phyloP scores from a whole-genome alignment of 1,140 invertebrate species.

The Ostrea edulis region DNA sequence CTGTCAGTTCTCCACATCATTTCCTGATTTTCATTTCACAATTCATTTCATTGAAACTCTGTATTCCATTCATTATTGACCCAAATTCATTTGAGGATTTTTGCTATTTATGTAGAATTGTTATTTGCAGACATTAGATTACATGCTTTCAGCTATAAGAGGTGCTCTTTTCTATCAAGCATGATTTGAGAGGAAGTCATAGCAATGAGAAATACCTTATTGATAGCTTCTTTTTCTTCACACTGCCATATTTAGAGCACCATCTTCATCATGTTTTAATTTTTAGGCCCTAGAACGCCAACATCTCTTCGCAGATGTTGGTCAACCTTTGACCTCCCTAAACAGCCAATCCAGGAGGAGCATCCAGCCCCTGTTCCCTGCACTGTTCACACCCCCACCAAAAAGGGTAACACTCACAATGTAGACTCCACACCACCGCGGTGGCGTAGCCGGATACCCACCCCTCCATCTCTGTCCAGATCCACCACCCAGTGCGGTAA shows the following conservation, averaged over 20 bases:
- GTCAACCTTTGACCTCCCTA: constrained; percentile 66
- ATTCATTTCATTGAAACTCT: neutral
- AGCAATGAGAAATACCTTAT: neutral
- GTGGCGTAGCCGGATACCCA: constrained; percentile 55
- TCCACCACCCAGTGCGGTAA: constrained; percentile 23
- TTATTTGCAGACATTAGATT: neutral
- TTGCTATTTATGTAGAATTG: neutral
- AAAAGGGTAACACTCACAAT: neutral
- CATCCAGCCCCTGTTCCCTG: constrained; percentile 27
- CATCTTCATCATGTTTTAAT: neutral
- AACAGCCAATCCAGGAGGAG: constrained; percentile 68
- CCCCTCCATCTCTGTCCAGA: constrained; percentile 26
- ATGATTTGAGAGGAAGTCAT: neutral
- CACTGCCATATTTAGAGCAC: neutral
- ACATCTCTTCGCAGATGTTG: constrained; percentile 68
- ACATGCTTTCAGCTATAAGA: neutral
- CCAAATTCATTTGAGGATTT: neutral
- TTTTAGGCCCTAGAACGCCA: constrained; percentile 55
- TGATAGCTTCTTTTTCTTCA: neutral
- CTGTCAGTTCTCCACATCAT: neutral
- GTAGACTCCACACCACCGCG: constrained; percentile 40
- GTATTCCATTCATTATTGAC: neutral
- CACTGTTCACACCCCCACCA: constrained; percentile 29
- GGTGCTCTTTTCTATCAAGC: neutral
- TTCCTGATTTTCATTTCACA: neutral